Percentiles rank a stretch among this genome's conserved stretches.
Evolutionary conservation across 35 echinoderm and acorn worm genomes (phyloP).

Genomic region (Strongylocentrotus purpuratus): DNA sequence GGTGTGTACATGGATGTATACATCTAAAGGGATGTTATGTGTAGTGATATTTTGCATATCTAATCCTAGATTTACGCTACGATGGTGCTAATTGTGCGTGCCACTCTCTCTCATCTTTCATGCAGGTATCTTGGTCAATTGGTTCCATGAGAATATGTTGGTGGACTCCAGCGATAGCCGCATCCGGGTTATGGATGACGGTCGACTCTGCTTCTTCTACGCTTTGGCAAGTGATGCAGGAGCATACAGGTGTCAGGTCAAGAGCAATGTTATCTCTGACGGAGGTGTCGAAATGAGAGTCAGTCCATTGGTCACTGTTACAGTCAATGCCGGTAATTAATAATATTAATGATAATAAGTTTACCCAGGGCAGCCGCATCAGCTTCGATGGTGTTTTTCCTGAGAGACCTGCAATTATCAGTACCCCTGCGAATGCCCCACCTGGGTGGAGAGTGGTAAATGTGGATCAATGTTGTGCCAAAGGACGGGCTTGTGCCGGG

Average conservation of each 20-base stretch:
- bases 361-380: too few species aligned
- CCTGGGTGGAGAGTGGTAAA: too few species aligned
- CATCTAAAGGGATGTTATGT: too few species aligned
- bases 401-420: too few species aligned
- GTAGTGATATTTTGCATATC: background rate
- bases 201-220: conserved; percentile 25
- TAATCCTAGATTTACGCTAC: background rate
- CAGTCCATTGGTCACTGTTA: background rate
- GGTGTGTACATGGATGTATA: too few species aligned
- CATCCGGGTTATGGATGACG: conserved; percentile 23
- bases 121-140: background rate
- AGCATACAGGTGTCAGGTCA: background rate
- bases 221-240: background rate
- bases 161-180: background rate
- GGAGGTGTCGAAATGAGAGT: background rate
- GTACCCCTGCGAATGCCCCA: too few species aligned
- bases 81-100: background rate
- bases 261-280: background rate
- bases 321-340: background rate
- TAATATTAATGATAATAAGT: too few species aligned
- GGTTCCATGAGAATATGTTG: background rate
- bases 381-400: too few species aligned
- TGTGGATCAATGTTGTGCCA: too few species aligned
- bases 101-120: background rate
- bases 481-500: too few species aligned